These are phyloP conservation scores for Luehdorfia chinensis DNA, from an alignment of 1,140 invertebrate genomes.

Conservation along the genomic window DNA sequence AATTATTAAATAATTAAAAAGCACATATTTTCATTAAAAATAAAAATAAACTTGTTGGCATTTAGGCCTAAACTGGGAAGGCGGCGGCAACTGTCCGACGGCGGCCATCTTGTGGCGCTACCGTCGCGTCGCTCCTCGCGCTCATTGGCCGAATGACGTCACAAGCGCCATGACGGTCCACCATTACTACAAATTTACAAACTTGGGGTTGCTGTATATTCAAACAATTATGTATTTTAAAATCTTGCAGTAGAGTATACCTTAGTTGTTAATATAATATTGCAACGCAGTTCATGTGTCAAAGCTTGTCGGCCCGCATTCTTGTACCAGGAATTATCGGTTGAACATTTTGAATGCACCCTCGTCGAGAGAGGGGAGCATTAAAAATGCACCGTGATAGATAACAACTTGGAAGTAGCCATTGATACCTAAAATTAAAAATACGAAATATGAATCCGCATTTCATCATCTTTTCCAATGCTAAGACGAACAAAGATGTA, in stretches of 20 bases:
- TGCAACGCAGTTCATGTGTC: slow-evolving; percentile 40
- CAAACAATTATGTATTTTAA: slow-evolving; percentile 31
- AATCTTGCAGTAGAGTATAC: slow-evolving; percentile 19
- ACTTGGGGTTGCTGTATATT: slow-evolving; percentile 22
- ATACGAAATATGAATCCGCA: not conserved
- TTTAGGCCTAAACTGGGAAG: slow-evolving; percentile 71
- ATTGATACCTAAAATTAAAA: slow-evolving; percentile 14
- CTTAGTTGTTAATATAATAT: slow-evolving; percentile 23
- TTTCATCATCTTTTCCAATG: no score
- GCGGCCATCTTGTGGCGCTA: slow-evolving; percentile 73
- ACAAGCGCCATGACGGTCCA: slow-evolving; percentile 63
- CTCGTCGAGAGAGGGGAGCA: slow-evolving; percentile 57
- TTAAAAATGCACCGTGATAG: slow-evolving; percentile 57
- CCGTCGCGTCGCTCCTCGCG: slow-evolving; percentile 50
- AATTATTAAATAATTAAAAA: slow-evolving; percentile 16
- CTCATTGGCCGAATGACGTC: slow-evolving; percentile 73
- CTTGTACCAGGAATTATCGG: slow-evolving; percentile 61
- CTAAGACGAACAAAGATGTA: no score
- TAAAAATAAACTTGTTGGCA: slow-evolving; percentile 48
- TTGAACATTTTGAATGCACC: slow-evolving; percentile 69
- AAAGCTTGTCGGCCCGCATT: slow-evolving; percentile 66
- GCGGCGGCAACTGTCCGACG: slow-evolving; percentile 62
- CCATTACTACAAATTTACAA: slow-evolving; percentile 58
- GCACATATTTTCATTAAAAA: slow-evolving; percentile 29
- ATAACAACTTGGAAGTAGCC: slow-evolving; percentile 30